Percentiles rank a stretch among this genome's conserved stretches.
Evolutionary conservation across 2,888 invertebrate genomes (phyloP).

Genomic region (Lathronympha strigana): DNA sequence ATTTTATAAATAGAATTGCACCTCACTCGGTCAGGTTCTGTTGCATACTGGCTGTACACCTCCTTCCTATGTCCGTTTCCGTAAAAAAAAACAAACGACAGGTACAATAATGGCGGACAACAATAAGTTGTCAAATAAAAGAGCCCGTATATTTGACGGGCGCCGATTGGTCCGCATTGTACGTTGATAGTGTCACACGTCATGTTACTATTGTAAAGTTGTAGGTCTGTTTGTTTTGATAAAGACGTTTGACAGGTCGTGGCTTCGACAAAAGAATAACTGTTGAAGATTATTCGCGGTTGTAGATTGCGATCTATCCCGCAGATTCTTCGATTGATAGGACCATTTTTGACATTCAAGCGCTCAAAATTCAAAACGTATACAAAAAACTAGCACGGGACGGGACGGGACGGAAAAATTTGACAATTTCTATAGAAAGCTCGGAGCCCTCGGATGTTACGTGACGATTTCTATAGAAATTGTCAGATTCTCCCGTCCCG

Average conservation of each 20-base stretch:
- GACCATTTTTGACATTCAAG: too few relatives aligned
- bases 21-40: constrained; percentile 76
- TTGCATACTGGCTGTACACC: constrained; percentile 71
- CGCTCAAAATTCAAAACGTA: too few relatives aligned
- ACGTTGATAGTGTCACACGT: constrained; percentile 52
- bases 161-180: constrained; percentile 58
- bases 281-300: constrained; percentile 1
- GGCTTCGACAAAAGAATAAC: constrained; percentile 4
- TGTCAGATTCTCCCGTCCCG: too few relatives aligned
- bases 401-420: too few relatives aligned
- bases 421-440: too few relatives aligned
- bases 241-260: constrained; percentile 28
- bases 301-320: constrained; percentile 9
- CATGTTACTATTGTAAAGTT: constrained; percentile 44
- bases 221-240: constrained; percentile 41
- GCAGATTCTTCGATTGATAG: neutral
- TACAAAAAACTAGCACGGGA: too few relatives aligned
- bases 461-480: too few relatives aligned
- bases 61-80: constrained; percentile 76
- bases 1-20: constrained; percentile 59
- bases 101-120: constrained; percentile 63
- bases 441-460: too few relatives aligned
- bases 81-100: constrained; percentile 69
- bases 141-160: constrained; percentile 62
- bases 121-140: constrained; percentile 47